Percentiles rank a stretch among this genome's conserved stretches.
Evolutionary conservation across 2,888 invertebrate genomes (phyloP).

Genomic region (Thumatha senex): DNA sequence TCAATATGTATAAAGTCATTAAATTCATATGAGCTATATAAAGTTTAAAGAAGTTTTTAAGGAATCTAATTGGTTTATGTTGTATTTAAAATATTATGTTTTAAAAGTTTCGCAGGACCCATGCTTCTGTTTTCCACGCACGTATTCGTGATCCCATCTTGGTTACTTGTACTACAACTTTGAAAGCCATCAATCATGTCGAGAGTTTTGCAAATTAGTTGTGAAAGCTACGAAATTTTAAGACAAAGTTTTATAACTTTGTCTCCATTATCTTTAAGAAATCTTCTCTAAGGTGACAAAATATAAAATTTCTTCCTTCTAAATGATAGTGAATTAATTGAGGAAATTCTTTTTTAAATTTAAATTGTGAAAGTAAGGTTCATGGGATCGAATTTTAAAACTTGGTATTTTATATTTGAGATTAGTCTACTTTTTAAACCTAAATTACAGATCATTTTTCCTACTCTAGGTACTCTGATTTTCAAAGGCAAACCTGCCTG

Average conservation of each 20-base stretch:
- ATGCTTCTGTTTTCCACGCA: conserved; percentile 14
- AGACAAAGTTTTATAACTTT: conserved; percentile 18
- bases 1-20: too few species aligned
- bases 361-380: neutral
- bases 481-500: too few species aligned
- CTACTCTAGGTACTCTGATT: too few species aligned
- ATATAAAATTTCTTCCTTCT: neutral
- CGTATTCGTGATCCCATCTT: conserved; percentile 25
- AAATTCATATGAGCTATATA: too few species aligned
- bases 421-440: too few species aligned
- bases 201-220: conserved; percentile 33
- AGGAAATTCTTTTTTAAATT: neutral
- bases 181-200: conserved; percentile 34
- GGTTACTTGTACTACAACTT: conserved; percentile 25
- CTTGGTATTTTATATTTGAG: too few species aligned
- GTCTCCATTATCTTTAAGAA: conserved; percentile 27
- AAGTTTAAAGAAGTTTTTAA: neutral
- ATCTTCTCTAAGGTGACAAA: neutral
- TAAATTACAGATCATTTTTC: too few species aligned
- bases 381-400: too few species aligned
- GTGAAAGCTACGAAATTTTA: conserved; percentile 27
- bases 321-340: neutral
- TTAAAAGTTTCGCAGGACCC: neutral
- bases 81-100: neutral
- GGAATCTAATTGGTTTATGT: neutral